Evolutionary conservation across 1,140 invertebrate species (phyloP).

Genomic region (Asbolus verrucosus): DNA sequence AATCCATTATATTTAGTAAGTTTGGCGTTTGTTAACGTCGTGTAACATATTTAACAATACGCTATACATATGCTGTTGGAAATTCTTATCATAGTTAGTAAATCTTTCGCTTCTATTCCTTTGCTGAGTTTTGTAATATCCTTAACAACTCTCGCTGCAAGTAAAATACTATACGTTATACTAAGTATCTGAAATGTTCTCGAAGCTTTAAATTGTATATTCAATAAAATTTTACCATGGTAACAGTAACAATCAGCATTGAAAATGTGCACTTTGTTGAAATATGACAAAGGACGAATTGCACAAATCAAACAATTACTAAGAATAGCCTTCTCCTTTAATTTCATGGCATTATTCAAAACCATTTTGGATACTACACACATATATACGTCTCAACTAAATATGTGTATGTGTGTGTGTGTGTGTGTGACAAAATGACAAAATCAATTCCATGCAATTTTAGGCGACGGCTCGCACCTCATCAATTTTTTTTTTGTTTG

Average conservation of each 20-base stretch:
- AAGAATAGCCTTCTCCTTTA: too few relatives aligned
- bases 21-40: background rate
- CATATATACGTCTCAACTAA: too few relatives aligned
- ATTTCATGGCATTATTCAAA: too few relatives aligned
- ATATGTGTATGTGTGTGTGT: too few relatives aligned
- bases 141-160: background rate
- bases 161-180: background rate
- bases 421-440: conserved; percentile 6
- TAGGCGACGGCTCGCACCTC: background rate
- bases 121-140: background rate
- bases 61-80: background rate
- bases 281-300: conserved; percentile 9
- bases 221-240: background rate
- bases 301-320: conserved; percentile 25
- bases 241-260: conserved; percentile 18
- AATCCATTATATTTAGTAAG: too few relatives aligned
- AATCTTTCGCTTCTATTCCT: background rate
- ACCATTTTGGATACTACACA: too few relatives aligned
- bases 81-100: background rate
- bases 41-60: background rate
- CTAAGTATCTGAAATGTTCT: conserved; percentile 8
- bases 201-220: conserved; percentile 12
- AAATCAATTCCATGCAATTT: background rate
- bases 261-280: conserved; percentile 24
- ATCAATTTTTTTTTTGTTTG: too few relatives aligned